Base-by-base conservation (phyloP, 2,888 invertebrate species). In the Torymus aiolomorphi region DNA sequence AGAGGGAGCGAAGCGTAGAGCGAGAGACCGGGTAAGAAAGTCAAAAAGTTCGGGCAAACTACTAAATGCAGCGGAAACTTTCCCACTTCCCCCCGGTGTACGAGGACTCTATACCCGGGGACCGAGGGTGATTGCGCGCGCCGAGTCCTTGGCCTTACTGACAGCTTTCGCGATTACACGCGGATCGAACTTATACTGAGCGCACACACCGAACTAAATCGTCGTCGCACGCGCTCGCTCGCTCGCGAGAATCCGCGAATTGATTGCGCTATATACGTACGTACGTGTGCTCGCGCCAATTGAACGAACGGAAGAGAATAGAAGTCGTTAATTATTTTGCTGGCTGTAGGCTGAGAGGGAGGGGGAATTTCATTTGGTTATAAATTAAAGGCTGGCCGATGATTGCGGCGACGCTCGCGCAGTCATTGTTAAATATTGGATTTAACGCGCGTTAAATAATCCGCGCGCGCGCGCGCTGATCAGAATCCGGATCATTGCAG, bases 31-130 rank as follows among this genome's bases (percentile, higher is more conserved):
- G n/a, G n/a, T n/a, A 72, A 73, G 65, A 61, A 76, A 76, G 72
- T 76, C 80, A 61, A 76, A 67, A 76, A 72, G 80, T 72, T 63
- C 52, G 67, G 51, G 62, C 54, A 57, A 83, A 84, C 85, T 85
- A 83, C 85, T 84, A 85, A 86, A 86, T 86, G 84, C 84, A 84
- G 83, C 86, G 85, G 84, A 87, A 87, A 87, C 80, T 87, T 87
- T 87, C 82, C 84, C 85, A 84, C 81, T 79, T 75, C 75, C 75
- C 56, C 24, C 3, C 3, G 24, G 2, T 3, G 24, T 24, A 24
- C 24, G 24, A 24, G 24, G 24, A 24, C 24, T 24, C 24, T 24
- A 24, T 2, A 2, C 2, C 3, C 24, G 24, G 24, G 24, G 24
- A 24, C 24, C 24, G n/a, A n/a, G 24, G 24, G 24, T 24, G 24